phyloP scores from a whole-genome alignment of 2,797 vertebrate genomes.

The Pogoniulus pusillus region DNA sequence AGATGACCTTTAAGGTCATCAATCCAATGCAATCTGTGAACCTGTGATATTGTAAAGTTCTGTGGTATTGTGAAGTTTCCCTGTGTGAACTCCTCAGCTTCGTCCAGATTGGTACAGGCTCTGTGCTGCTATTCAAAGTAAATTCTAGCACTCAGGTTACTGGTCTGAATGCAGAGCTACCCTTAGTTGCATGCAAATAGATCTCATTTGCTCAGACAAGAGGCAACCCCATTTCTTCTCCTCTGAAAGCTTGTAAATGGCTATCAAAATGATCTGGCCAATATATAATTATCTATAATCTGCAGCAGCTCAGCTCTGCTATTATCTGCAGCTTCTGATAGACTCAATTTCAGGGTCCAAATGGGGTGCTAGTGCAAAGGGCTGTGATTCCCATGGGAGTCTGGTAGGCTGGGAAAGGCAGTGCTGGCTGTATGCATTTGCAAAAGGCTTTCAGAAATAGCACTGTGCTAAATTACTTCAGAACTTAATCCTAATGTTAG shows the following conservation, averaged over 20 bases:
- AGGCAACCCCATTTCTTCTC: slow-evolving; percentile 20
- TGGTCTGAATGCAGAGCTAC: neutral
- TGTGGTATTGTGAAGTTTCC: neutral
- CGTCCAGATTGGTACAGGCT: no score
- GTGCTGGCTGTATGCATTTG: neutral
- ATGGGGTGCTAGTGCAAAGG: neutral
- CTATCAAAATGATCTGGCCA: neutral
- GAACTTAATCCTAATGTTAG: neutral
- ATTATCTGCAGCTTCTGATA: neutral
- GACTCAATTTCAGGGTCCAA: neutral
- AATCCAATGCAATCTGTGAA: no score
- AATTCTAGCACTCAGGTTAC: neutral
- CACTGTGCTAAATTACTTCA: neutral
- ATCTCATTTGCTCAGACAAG: neutral
- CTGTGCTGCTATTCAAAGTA: no score
- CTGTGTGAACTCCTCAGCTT: neutral
- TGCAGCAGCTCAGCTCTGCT: neutral
- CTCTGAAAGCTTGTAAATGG: slow-evolving; percentile 18
- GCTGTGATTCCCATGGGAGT: neutral
- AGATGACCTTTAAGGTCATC: no score
- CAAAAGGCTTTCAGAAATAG: neutral
- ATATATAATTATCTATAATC: neutral
- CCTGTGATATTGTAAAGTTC: no score
- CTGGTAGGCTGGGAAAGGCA: neutral
- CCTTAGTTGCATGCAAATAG: neutral